Base-by-base conservation (phyloP, 2,888 invertebrate genomes). In the Bugulina stolonifera region DNA sequence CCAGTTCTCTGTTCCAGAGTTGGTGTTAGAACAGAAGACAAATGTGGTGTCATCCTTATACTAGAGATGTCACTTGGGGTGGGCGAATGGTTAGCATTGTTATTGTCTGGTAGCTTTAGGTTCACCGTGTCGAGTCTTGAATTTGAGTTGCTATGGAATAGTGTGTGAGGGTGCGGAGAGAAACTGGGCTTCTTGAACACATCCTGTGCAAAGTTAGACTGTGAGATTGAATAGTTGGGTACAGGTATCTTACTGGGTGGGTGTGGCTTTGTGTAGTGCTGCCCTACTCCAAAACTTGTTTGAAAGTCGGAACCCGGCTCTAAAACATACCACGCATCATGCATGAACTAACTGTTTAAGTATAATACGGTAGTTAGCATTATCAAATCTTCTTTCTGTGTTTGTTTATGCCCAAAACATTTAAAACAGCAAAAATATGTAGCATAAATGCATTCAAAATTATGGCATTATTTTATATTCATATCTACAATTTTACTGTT, bases 31-130 rank as follows among this genome's bases (percentile, higher is more conserved):
- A 76, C 75, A 54, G 73, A 74, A n/a, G 75, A 73, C 1, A 75
- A 75, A 18, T 73, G 75, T 73, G 76, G 73, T 35, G 73, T 69
- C 57, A 73, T 54, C 1, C 77, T 75, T 64, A 80, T 80, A 69
- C 78, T 80, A 58, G 81, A 80, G 29, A 80, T 74, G 69, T 81
- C 81, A 75, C 80, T 81, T 0, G 79, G 80, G 1, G 81, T 80
- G 1, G 81, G 80, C 0, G 81, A 79, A 71, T 79, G 77, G 3
- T 78, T 79, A 73, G 79, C 78, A 27, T 79, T 75, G 14, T 77
- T 74, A 72, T 75, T 77, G 55, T 76, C 76, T 14, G 79, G 79
- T 70, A 54, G 23, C 52, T 43, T 43, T 2, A 54, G 52, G 32
- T 54, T 43, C 10, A 43, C 54, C 23, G 52, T 70, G 70, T 70